Evolutionary conservation across 2,113 vertebrate genomes (phyloP), one percentile per base, ranked within the genome.

Genomic region (Myodes glareolus): DNA sequence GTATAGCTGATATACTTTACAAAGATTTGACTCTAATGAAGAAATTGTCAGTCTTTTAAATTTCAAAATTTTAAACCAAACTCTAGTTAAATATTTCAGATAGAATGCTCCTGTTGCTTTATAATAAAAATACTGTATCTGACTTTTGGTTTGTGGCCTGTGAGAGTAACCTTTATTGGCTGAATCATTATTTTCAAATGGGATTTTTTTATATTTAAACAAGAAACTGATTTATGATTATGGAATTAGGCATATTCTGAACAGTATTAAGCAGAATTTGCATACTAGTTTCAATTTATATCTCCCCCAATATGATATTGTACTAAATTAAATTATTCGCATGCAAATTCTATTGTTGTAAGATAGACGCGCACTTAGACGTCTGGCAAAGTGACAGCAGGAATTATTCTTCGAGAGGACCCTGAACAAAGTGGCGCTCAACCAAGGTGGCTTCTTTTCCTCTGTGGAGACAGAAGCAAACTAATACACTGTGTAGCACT

Each of bases 351-450:
- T 65, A 75, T 97, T 94, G 78, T 75, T 96, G 73, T 89, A 70
- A 96, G 85, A 91, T 92, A 96, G 92, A 90, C 85, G 76, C 96
- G 63, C 19, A 94, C 75, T 92, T 80, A 88, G 45, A 96, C 86
- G 85, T 96, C 97, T 81, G 77, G 39, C 25, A 39, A 94, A 25
- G 88, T 86, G 81, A 47, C 21, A 47, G 61, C 17, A 13, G 17
- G 67, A 33, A 67, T 36, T 86, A 33, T 67, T 86, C 96, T 42
- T 92, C 97, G 80, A 93, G 61, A 91, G 91, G 58, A 19, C 21
- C 2, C 50, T 78, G 19, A 94, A 67, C 39, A 91, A 85, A 82
- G 1, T 67, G 31, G 88, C 94, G 58, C 13, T 94, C 94, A 45
- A 86, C 63, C 86, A 42, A 92, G 5, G 72, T 65, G 33, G 13